A percentile compares a stretch with the other conserved stretches of the same genome.
Evolutionary conservation across 2,888 invertebrate species (phyloP).

Genomic region (Drepana falcataria): DNA sequence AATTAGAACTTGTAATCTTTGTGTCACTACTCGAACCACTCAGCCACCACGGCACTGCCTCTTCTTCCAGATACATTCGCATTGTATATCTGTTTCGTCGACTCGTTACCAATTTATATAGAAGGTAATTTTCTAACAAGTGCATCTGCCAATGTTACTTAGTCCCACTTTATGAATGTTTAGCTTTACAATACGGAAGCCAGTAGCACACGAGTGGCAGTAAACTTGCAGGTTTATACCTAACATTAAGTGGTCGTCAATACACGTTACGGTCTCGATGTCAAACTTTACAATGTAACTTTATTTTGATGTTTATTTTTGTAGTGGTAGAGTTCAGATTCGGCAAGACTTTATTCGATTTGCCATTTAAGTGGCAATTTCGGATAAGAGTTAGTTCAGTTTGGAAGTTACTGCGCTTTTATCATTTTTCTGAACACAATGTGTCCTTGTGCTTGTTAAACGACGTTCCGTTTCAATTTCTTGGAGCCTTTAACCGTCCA

Average conservation of each 20-base stretch:
- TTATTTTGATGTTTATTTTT: neutral
- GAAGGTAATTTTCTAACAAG: neutral
- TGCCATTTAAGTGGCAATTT: neutral
- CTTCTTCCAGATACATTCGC: too few species aligned
- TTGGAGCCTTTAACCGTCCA: neutral
- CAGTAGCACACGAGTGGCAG: constrained; percentile 1
- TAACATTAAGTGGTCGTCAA: neutral
- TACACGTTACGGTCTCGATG: neutral
- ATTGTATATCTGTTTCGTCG: too few species aligned
- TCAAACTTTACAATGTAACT: neutral
- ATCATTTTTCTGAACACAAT: neutral
- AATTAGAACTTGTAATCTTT: too few species aligned
- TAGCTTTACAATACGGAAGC: constrained; percentile 3
- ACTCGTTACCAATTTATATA: too few species aligned
- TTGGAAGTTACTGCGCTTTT: neutral
- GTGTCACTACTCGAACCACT: too few species aligned
- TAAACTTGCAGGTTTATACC: constrained; percentile 1
- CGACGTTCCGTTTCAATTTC: neutral
- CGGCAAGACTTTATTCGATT: neutral
- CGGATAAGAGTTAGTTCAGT: neutral
- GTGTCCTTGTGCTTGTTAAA: neutral
- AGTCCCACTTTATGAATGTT: neutral
- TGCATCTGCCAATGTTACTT: neutral
- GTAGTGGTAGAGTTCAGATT: neutral
- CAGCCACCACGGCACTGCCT: too few species aligned